Percentiles rank a stretch among this genome's conserved stretches.
Conservation (phyloP, 2,888 invertebrate species). For the Ochropleura leucogaster region DNA sequence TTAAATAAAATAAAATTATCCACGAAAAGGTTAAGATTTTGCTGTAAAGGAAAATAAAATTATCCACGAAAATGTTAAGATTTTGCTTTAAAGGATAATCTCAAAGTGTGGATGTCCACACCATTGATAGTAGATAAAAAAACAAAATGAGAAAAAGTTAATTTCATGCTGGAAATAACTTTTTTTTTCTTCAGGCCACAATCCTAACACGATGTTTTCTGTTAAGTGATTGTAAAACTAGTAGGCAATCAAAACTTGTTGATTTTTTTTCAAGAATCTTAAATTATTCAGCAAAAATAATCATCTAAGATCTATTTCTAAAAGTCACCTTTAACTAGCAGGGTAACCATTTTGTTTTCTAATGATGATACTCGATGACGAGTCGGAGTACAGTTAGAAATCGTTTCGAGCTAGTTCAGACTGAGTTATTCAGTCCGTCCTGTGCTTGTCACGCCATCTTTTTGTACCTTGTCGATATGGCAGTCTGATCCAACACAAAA, state of each 20-base stretch:
- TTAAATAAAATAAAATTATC: no score
- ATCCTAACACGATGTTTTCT: neutral
- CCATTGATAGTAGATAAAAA: neutral
- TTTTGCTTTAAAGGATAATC: neutral
- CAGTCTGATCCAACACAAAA: conserved; percentile 78
- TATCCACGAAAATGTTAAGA: neutral
- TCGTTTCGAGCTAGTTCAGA: conserved; percentile 66
- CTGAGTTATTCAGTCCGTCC: conserved; percentile 80
- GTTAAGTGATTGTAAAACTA: neutral
- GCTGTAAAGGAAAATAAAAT: no score
- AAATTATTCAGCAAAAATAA: neutral
- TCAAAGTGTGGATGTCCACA: neutral
- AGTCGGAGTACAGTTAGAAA: conserved; percentile 81
- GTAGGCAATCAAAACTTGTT: neutral
- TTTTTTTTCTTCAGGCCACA: neutral
- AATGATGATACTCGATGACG: conserved; percentile 90
- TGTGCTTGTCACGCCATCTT: conserved; percentile 61
- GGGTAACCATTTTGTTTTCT: conserved; percentile 22
- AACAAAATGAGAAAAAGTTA: neutral
- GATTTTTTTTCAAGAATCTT: neutral
- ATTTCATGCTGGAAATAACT: neutral
- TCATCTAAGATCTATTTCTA: neutral
- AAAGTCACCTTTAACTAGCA: neutral
- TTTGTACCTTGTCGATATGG: conserved; percentile 82
- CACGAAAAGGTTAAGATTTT: neutral